Evolutionary conservation across 64 coral and sea anemone species (phyloP), one percentile per base, ranked within the genome.

Genomic region (Stichodactyla mertensii): DNA sequence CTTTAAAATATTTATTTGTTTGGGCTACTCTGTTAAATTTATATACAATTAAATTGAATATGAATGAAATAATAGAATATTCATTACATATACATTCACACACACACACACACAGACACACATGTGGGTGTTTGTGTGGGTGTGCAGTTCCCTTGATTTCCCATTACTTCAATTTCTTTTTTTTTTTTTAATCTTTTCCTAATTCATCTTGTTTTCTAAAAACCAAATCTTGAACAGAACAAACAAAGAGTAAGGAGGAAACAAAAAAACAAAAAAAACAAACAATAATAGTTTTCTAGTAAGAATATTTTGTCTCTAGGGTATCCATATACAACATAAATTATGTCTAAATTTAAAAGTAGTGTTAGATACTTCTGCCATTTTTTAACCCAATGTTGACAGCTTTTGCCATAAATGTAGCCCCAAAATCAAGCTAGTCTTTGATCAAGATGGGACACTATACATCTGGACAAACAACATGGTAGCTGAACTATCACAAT

Each of bases 401-500:
- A n/a, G 6, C 12, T 66, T 66, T 6, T n/a, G 8, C 5, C 5
- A 64, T 18, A 22, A 22, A 66, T 12, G 10, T 27, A 3, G 26
- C 10, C 1, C 7, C 10, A 74, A 74, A 74, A 31, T 27, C 69
- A 26, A 57, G 11, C 23, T 31, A 69, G 69, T 26, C 23, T 27
- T 74, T 74, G 69, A 74, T n/a, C 69, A 27, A 31, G 22, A 27
- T 74, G 9, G n/a, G 26, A 74, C 11, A 31, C 24, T 74, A 27
- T 74, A 74, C 69, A 74, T 74, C 69, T 74, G 69, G 69, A 11
- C 24, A 74, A 74, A 74, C 24, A 74, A 31, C 24, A 74, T 31
- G 22, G 69, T 74, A 31, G 69, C 69, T 74, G 69, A 74, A 31
- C 69, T 74, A 74, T 74, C 69, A 27, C n/a, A n/a, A 74, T 74